These are phyloP conservation scores for Crax fasciolata DNA, from an alignment of 2,797 vertebrate species.

Conservation along the genomic window DNA sequence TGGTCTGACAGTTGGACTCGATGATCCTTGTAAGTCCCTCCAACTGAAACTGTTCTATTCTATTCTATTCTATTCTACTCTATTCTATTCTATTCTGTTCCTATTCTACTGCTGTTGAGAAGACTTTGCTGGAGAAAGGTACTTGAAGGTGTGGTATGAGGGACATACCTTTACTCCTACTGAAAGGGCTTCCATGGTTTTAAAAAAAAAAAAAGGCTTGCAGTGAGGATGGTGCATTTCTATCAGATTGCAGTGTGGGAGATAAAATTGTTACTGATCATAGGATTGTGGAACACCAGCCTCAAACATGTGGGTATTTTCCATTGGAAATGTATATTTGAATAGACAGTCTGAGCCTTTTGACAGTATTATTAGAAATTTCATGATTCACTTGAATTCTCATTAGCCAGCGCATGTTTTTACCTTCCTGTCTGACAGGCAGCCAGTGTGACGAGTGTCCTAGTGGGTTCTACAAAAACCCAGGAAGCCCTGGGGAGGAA, in stretches of 20 bases:
- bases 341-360: background rate
- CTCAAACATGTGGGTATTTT: background rate
- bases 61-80: no score
- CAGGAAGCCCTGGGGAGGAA: slow-evolving; percentile 46
- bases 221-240: background rate
- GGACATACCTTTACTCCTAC: background rate
- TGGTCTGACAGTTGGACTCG: no score
- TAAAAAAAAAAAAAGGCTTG: background rate
- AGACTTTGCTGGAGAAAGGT: background rate
- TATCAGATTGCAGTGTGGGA: background rate
- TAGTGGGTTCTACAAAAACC: slow-evolving; percentile 87
- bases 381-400: slow-evolving; percentile 2
- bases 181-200: background rate
- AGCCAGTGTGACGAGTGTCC: slow-evolving; percentile 86
- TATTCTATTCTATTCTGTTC: no score
- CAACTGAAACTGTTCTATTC: no score
- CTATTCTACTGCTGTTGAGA: background rate
- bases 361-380: background rate
- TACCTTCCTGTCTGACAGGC: slow-evolving; percentile 77
- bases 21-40: no score
- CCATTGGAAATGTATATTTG: background rate
- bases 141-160: background rate
- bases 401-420: background rate
- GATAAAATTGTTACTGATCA: background rate
- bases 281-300: background rate